Percentiles rank a stretch among this genome's conserved stretches.
Conservation (phyloP, 2,113 vertebrate species). For the Garra rufa region DNA sequence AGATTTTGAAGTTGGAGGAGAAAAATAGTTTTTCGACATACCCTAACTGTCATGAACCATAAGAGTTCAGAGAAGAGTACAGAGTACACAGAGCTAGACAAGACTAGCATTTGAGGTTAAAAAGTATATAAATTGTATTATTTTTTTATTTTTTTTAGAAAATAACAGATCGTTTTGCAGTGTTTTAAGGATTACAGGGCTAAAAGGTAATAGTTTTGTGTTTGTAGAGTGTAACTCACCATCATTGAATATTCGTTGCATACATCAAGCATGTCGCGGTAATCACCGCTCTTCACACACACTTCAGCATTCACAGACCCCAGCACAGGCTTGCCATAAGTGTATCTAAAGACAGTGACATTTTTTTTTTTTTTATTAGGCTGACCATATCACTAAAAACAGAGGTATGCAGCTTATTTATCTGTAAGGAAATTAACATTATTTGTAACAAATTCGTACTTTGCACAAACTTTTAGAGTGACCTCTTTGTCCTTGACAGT, state of each 20-base stretch:
- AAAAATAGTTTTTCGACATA: too few species aligned
- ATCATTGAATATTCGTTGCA: conserved; percentile 64
- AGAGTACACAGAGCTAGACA: too few species aligned
- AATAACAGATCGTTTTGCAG: too few species aligned
- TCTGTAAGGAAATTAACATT: not conserved
- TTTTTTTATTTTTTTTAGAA: too few species aligned
- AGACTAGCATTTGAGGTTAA: too few species aligned
- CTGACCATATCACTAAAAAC: not conserved
- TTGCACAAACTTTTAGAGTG: conserved; percentile 49
- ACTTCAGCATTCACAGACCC: conserved; percentile 65
- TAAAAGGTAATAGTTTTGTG: not conserved
- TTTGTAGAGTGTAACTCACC: conserved; percentile 59
- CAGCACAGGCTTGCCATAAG: conserved; percentile 76
- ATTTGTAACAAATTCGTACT: not conserved
- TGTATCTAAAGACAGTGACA: conserved; percentile 67
- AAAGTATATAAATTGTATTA: too few species aligned
- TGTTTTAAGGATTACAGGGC: not conserved
- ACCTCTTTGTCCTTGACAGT: conserved; percentile 66
- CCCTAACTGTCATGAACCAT: too few species aligned
- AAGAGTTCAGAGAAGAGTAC: too few species aligned
- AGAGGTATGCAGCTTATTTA: not conserved
- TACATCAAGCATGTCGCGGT: conserved; percentile 29
- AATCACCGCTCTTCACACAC: conserved; percentile 43
- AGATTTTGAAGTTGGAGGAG: too few species aligned
- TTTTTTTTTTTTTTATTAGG: not conserved